A percentile compares a stretch with the other conserved stretches of the same genome.
phyloP scores from a whole-genome alignment of 2,888 invertebrate species.

The Lithophane semibrunnea region DNA sequence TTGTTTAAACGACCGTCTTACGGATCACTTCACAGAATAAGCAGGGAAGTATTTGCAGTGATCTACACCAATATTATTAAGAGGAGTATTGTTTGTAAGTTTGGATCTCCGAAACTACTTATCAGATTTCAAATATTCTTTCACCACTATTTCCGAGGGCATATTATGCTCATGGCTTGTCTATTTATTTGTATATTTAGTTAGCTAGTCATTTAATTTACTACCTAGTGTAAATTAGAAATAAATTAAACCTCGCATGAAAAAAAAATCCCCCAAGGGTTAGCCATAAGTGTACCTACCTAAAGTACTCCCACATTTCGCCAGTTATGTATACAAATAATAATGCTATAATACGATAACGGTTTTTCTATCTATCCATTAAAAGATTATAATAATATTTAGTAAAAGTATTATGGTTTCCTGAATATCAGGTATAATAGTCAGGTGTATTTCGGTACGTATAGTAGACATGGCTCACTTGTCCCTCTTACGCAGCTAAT shows the following conservation, averaged over 20 bases:
- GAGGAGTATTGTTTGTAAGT: not conserved
- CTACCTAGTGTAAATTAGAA: too few relatives aligned
- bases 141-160: too few relatives aligned
- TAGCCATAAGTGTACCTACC: not conserved
- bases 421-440: not conserved
- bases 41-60: too few relatives aligned
- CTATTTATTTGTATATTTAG: too few relatives aligned
- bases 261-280: not conserved
- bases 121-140: not conserved
- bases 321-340: too few relatives aligned
- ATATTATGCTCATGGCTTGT: too few relatives aligned
- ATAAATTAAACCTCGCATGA: too few relatives aligned
- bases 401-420: not conserved
- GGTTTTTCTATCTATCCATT: not conserved
- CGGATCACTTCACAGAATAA: not conserved
- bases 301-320: not conserved
- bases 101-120: not conserved
- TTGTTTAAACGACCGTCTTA: not conserved
- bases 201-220: too few relatives aligned
- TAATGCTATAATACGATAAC: not conserved
- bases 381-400: not conserved
- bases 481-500: constrained; percentile 17
- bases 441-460: not conserved
- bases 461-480: not conserved
- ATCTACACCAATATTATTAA: too few relatives aligned